Evolutionary conservation across 2,888 invertebrate genomes (phyloP).

Genomic region (Syrphus vitripennis): DNA sequence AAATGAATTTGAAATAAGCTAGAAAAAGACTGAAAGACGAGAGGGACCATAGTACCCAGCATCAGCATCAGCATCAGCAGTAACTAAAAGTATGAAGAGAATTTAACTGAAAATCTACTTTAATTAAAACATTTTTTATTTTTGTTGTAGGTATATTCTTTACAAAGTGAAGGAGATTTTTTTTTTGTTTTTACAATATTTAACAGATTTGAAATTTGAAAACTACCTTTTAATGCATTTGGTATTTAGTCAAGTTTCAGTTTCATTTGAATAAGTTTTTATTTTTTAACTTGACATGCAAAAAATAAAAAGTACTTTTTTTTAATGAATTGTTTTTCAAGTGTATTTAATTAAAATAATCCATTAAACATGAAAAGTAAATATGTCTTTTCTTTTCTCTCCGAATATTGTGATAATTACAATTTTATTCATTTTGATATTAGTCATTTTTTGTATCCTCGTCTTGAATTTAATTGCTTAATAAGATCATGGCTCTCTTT

Average conservation of each 20-base stretch:
- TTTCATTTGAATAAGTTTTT: not conserved
- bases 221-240: not conserved
- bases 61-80: too few relatives aligned
- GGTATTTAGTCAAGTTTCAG: not conserved
- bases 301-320: not conserved
- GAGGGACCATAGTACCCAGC: too few relatives aligned
- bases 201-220: not conserved
- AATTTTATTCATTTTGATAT: not conserved
- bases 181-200: not conserved
- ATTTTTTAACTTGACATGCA: not conserved
- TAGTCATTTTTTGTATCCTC: too few relatives aligned
- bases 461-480: too few relatives aligned
- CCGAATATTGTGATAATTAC: not conserved
- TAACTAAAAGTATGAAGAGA: not conserved
- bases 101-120: conserved; percentile 15
- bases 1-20: conserved; percentile 18
- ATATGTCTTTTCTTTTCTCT: not conserved
- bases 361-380: not conserved
- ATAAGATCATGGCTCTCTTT: not conserved
- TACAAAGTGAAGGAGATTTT: not conserved
- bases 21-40: not conserved
- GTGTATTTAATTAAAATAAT: not conserved
- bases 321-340: not conserved
- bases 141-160: not conserved
- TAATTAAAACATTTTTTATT: conserved; percentile 4